These are phyloP conservation scores for Xylocopa sonorina DNA, from an alignment of 1,140 invertebrate genomes.

Conservation along the genomic window DNA sequence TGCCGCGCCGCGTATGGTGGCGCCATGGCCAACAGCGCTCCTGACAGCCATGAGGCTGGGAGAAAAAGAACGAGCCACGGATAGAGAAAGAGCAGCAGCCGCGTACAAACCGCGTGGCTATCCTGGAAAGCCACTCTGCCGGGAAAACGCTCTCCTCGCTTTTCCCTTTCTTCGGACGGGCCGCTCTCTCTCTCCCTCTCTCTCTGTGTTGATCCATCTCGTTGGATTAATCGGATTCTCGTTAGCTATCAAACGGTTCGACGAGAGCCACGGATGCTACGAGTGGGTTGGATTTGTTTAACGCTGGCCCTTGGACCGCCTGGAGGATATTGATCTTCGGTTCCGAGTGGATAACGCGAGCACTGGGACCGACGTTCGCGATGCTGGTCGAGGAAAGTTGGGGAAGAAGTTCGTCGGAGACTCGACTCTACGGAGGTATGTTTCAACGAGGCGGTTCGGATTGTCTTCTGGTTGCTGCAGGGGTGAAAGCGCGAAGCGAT, in stretches of 20 bases:
- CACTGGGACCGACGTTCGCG: background rate
- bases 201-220: background rate
- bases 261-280: background rate
- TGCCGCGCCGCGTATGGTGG: constrained; percentile 71
- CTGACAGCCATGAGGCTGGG: constrained; percentile 67
- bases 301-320: background rate
- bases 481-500: background rate
- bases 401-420: constrained; percentile 13
- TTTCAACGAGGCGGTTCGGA: background rate
- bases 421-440: background rate
- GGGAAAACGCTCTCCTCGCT: constrained; percentile 2
- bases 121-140: constrained; percentile 3
- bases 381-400: background rate
- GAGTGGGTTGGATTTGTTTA: background rate
- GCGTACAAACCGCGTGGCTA: too few relatives aligned
- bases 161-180: too few relatives aligned
- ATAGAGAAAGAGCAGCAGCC: constrained; percentile 40
- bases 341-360: constrained; percentile 2
- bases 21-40: constrained; percentile 75
- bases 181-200: too few relatives aligned
- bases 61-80: constrained; percentile 45
- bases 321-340: constrained; percentile 7
- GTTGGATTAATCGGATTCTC: background rate
- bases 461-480: background rate
- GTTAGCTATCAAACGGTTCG: background rate